Evolutionary conservation across 2,113 vertebrate species (phyloP).

Genomic region (Canis aureus): DNA sequence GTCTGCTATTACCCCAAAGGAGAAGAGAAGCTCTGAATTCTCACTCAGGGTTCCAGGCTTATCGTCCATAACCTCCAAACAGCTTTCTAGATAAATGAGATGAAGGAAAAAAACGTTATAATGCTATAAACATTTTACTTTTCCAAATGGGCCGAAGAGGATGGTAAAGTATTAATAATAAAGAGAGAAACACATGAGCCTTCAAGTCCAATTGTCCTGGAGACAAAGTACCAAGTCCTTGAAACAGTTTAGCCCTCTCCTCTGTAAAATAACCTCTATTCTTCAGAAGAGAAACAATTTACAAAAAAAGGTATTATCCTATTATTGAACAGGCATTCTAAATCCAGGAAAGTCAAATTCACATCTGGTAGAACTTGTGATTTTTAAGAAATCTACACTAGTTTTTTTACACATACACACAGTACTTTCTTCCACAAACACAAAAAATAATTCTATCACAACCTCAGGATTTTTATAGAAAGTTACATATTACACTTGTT

Average conservation of each 20-base stretch:
- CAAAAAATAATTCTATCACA: conserved; percentile 25
- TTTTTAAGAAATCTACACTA: conserved; percentile 15
- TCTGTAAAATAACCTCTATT: not conserved
- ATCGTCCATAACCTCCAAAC: conserved; percentile 85
- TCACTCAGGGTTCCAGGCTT: not conserved
- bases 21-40: conserved; percentile 85
- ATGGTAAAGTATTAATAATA: not conserved
- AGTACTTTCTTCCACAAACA: not conserved
- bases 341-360: conserved; percentile 7
- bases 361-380: conserved; percentile 9
- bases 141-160: conserved; percentile 10
- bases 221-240: not conserved
- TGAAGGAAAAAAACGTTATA: conserved; percentile 20
- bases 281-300: not conserved
- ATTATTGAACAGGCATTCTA: conserved; percentile 40
- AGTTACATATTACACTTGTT: not conserved
- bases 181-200: not conserved
- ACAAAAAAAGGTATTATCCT: not conserved
- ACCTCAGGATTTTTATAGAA: not conserved
- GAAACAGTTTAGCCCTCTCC: not conserved
- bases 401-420: not conserved
- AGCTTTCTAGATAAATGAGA: conserved; percentile 53
- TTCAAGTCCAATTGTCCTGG: not conserved
- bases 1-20: conserved; percentile 95
- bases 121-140: conserved; percentile 47